Evolutionary conservation across 2,113 vertebrate species (phyloP), one percentile per base, ranked within the genome.

Genomic region (Apodemus sylvaticus): DNA sequence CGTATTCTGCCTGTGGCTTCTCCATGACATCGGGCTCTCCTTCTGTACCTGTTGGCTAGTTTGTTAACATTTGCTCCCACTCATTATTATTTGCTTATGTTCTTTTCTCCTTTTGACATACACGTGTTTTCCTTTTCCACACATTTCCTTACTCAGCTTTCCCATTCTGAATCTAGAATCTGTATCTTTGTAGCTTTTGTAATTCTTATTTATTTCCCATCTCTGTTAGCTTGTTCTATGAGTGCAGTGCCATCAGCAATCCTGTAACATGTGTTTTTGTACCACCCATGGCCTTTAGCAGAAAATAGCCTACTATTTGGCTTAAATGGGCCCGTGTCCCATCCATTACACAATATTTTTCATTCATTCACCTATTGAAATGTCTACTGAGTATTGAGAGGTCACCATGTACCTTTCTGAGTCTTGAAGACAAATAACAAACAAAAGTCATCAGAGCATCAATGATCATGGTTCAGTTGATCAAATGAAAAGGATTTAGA

Each of bases 331-430:
- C 7, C 1, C 83, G 8, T 42, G 60, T 45, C 82, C 42, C 39
- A 24, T 62, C 36, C 70, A 7, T 60, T 48, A 87, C 24, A 62
- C 4, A 34, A 12, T 22, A 8, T 36, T 90, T 89, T 36, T 91
- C 45, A 29, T 68, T 74, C 53, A 82, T 39, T 77, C 87, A 82
- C 58, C 91, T 13, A 64, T 81, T 81, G 58, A 92, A 64, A 79
- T 53, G 42, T n/a, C 86, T 87, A 36, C 6, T 74, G 70, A 62
- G 60, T 16, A 19, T 70, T 16, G 26, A 14, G 29, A 14, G 62
- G 66, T 91, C 90, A 36, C 55, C 26, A 68, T 79, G 48, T 7
- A 58, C 14, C 17, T 22, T 85, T 96, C 55, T 83, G 42, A 58
- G 36, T 26, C 16, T 55, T 36, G 26, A 34, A 68, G 78, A 34